phyloP scores from a whole-genome alignment of 2,113 vertebrate genomes.

The Stigmatopora nigra region DNA sequence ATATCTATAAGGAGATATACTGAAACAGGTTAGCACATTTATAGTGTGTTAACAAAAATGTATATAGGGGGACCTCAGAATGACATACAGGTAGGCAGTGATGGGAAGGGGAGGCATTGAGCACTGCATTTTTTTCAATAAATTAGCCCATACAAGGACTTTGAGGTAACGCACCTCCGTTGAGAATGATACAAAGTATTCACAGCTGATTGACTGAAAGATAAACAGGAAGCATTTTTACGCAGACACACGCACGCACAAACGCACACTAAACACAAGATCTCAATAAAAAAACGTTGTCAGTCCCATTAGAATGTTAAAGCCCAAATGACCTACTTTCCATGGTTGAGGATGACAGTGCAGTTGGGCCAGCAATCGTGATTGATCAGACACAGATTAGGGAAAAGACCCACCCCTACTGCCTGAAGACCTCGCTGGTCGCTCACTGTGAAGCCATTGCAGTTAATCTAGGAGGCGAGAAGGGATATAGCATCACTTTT shows the following conservation, averaged over 20 bases:
- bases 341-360: conserved; percentile 93
- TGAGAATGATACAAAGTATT: conserved; percentile 98
- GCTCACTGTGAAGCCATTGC: conserved; percentile 90
- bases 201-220: conserved; percentile 98
- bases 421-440: conserved; percentile 94
- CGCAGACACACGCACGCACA: conserved; percentile 28
- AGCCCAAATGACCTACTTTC: conserved; percentile 79
- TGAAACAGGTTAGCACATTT: not conserved
- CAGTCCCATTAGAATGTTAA: not conserved
- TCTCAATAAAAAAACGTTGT: not conserved
- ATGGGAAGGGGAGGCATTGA: conserved; percentile 10
- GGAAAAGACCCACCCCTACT: conserved; percentile 92
- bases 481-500: no score
- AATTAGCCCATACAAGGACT: conserved; percentile 6
- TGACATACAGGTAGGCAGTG: not conserved
- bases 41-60: not conserved
- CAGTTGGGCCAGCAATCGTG: conserved; percentile 98
- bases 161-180: conserved; percentile 87
- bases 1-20: not conserved
- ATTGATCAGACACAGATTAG: conserved; percentile 90
- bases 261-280: conserved; percentile 5
- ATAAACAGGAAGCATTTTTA: conserved; percentile 84
- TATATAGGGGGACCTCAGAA: not conserved
- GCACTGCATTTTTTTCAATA: not conserved
- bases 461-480: conserved; percentile 76